Evolutionary conservation across 2,113 vertebrate species (phyloP), one percentile per base, ranked within the genome.

Genomic region (Chaetorhynchus papuensis): DNA sequence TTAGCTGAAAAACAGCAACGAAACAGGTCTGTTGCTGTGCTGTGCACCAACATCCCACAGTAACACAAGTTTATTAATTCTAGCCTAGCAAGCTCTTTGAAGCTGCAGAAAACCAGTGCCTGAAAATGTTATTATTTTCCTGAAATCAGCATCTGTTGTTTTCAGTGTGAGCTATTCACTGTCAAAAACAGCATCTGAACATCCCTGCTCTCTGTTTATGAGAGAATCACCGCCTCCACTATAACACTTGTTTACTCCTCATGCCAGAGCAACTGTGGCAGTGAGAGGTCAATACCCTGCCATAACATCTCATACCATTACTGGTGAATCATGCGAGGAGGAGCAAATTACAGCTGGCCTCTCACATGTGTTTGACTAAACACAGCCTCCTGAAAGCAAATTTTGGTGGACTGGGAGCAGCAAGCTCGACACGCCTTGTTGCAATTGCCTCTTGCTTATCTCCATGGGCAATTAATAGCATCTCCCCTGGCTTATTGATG

Each of bases 71-170:
- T 89, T 89, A 94, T 78, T 90, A 92, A 94, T 90, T 89, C 72
- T 33, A 49, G 72, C 69, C 76, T 68, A 57, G 65, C 83, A 56
- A 90, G 72, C 72, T 86, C 68, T 89, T 65, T 49, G 72, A 90
- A 95, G 78, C 57, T 84, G 68, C 80, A 83, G 82, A 89, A 92
- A 95, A 81, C 12, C 82, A 33, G 39, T 83, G 84, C 88, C 85
- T 93, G 79, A 53, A 93, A 96, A 86, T 56, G 88, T 64, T 89
- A 69, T 96, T 96, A 93, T 94, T 96, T 92, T 88, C 91, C 76
- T 93, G 94, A 96, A 95, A 96, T 91, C 93, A 86, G 92, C 96
- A 96, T 96, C 96, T 96, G 94, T 93, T 96, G 80, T 92, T 94
- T 96, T 94, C 90, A 87, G 76, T 19, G 49, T 75, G 76, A 93